These are phyloP conservation scores for Oxytorus armatus DNA, from an alignment of 2,888 invertebrate species.

Conservation along the genomic window DNA sequence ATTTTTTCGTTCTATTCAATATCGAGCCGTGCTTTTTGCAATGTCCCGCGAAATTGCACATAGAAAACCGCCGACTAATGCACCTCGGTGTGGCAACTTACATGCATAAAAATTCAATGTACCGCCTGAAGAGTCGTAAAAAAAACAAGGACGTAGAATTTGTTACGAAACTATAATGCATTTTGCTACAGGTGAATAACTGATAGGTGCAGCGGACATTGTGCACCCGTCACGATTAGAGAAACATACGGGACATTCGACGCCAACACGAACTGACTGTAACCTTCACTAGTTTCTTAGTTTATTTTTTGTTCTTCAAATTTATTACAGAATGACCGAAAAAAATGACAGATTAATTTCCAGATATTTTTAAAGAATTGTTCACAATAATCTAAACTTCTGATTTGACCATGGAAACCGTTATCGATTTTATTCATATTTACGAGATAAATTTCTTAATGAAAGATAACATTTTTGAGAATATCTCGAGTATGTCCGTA, in stretches of 20 bases:
- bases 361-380: no score
- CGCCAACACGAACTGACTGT: no score
- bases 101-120: constrained; percentile 11
- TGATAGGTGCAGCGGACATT: constrained; percentile 26
- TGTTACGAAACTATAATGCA: constrained; percentile 9
- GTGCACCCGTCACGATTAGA: not conserved
- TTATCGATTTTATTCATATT: no score
- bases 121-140: constrained; percentile 37
- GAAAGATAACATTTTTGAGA: no score
- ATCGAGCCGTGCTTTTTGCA: not conserved
- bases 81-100: not conserved
- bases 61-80: constrained; percentile 6
- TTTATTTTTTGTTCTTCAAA: no score
- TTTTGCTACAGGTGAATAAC: constrained; percentile 6
- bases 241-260: not conserved
- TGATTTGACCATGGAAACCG: no score
- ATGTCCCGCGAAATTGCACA: constrained; percentile 6
- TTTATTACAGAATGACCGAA: no score
- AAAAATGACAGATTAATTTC: no score
- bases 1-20: not conserved
- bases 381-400: no score
- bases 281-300: no score
- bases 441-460: no score
- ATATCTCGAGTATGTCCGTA: no score
- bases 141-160: constrained; percentile 37